Evolutionary conservation across 2,797 vertebrate species (phyloP), one percentile per base, ranked within the genome.

Genomic region (Synanceia verrucosa): DNA sequence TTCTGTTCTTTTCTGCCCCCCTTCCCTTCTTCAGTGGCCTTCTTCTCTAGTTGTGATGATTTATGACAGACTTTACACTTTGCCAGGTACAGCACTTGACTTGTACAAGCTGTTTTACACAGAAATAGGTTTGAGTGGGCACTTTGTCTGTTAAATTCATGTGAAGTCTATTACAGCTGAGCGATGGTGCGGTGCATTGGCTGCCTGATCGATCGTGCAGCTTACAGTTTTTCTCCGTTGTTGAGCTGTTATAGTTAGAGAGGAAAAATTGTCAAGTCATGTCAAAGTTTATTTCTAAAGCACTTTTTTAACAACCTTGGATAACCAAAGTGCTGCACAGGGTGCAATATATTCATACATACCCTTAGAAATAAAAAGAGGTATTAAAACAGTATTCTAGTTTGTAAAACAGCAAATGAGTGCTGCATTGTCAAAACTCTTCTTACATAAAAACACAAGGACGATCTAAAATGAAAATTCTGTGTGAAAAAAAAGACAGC

Each of bases 41-140:
- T 41, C 50, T 29, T 8, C 0, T 36, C n/a, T 7, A 2, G 37
- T 28, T 19, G 3, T 1, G 26, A 19, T 28, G 9, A 48, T 57
- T 61, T 36, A 12, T 67, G 21, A 55, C 73, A 46, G 41, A 64
- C 53, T 68, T n/a, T 9, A 31, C 48, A 19, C 41, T 56, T 23
- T 26, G 47, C 43, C 34, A 23, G 16, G 33, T 65, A 28, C 26
- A 12, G 4, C 31, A 28, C 24, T 33, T 12, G 28, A 23, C 12
- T 12, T 36, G n/a, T 14, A 28, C 29, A 55, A 67, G 41, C n/a
- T 11, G n/a, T 37, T 47, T 31, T 21, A 50, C 23, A 21, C 57
- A 29, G 16, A 73, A 28, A 60, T 50, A 9, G 26, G 18, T 65
- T 37, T 31, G 14, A 67, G 23, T 16, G 31, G 47, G 9, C 44